Evolutionary conservation across 2,888 invertebrate species (phyloP).

Genomic region (Ischnus inquisitorius): DNA sequence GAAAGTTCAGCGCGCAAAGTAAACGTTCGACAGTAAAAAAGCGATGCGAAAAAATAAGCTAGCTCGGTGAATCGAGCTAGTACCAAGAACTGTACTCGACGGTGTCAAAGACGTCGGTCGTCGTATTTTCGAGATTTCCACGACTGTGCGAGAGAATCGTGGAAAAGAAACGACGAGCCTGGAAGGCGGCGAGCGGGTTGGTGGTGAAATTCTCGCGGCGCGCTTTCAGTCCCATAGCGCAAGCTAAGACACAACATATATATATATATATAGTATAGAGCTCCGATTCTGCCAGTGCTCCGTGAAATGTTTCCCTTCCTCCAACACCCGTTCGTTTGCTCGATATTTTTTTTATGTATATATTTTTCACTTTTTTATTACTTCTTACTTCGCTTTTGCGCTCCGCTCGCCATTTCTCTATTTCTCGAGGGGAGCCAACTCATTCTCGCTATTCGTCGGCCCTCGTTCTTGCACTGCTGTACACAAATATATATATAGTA

Average conservation of each 20-base stretch:
- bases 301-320: constrained; percentile 48
- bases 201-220: constrained; percentile 35
- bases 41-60: constrained; percentile 2
- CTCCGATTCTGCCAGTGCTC: constrained; percentile 32
- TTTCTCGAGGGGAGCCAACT: constrained; percentile 37
- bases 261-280: constrained; percentile 19
- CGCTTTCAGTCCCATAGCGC: constrained; percentile 24
- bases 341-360: constrained; percentile 13
- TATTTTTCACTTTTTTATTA: constrained; percentile 6
- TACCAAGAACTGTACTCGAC: constrained; percentile 2
- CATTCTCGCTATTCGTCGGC: constrained; percentile 32
- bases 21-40: constrained; percentile 12
- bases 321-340: constrained; percentile 31
- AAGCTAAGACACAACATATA: not conserved
- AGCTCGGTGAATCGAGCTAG: constrained; percentile 8
- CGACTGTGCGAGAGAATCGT: constrained; percentile 19
- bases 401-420: constrained; percentile 42
- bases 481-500: not conserved
- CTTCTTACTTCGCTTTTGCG: constrained; percentile 49
- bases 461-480: not conserved
- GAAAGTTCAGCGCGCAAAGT: constrained; percentile 24
- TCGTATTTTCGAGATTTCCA: constrained; percentile 42
- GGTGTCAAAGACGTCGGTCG: constrained; percentile 22
- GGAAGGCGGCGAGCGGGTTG: not conserved
- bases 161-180: constrained; percentile 36